Evolutionary conservation across 2,888 invertebrate species (phyloP), one percentile per base, ranked within the genome.

Genomic region (Aphelenchoides bicaudatus): DNA sequence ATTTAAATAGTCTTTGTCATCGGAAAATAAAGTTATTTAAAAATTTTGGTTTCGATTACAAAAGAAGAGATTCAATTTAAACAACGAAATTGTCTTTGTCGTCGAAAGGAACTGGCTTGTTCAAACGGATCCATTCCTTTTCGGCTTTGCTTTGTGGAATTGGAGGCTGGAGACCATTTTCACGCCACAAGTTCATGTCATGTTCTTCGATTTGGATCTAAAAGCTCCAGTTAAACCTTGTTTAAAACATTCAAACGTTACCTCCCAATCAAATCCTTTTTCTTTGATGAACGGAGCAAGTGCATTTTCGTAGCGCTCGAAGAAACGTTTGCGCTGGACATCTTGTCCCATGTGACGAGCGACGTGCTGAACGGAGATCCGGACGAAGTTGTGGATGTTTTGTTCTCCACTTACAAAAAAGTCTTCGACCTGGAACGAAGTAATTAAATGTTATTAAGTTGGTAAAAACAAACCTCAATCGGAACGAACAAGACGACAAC

Each of bases 201-300:
- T 21, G 16, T 28, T 56, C 30, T 25, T 59, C 60, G n/a, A 59
- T 23, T 4, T 21, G 16, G 19, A 59, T 37, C 60, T 59, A 23
- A 63, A 59, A 10, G 2, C 25, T n/a, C 6, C 6, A 16, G 21
- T 8, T 43, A 34, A 34, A 16, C 2, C 28, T 6, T 47, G 19
- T 30, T 47, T 3, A 6, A 6, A 48, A 48, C 21, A 58, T 19
- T 16, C 21, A 21, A 37, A 23, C n/a, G n/a, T n/a, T 60, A 59
- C 60, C 62, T 59, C 60, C 62, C 63, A 59, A 21, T 59, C 63
- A 23, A 55, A 30, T n/a, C 60, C 60, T n/a, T 21, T 8, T n/a
- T 58, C 63, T 38, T 59, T 59, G 29, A 59, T 59, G 29, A 63
- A 59, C 23, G 60, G 59, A 8, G 60, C 60, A 30, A 59, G 19